Evolutionary conservation across 1,140 invertebrate genomes (phyloP).

Genomic region (Cydia splendana): DNA sequence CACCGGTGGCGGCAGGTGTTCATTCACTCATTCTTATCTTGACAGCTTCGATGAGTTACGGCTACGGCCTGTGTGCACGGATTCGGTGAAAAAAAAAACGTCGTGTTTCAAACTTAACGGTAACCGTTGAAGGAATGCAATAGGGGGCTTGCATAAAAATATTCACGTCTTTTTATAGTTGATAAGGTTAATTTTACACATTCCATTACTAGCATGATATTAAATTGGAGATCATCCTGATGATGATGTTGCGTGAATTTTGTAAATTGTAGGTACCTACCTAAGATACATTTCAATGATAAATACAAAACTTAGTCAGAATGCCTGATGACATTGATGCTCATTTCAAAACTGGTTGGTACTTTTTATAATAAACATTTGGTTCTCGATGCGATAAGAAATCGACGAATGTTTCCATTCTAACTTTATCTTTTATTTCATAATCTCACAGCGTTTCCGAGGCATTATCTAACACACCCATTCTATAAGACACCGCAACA

Average conservation of each 20-base stretch:
- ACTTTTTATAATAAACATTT: not conserved
- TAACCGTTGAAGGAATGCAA: constrained; percentile 66
- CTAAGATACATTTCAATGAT: too few species aligned
- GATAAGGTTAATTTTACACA: not conserved
- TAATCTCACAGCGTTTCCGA: not conserved
- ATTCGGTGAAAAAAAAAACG: constrained; percentile 69
- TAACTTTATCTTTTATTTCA: not conserved
- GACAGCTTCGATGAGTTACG: constrained; percentile 78
- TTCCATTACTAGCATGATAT: not conserved
- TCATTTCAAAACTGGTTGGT: too few species aligned
- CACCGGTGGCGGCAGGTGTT: constrained; percentile 76
- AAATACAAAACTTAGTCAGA: too few species aligned
- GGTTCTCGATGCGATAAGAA: not conserved
- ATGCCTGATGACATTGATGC: too few species aligned
- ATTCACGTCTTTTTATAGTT: not conserved
- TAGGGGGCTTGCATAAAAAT: not conserved
- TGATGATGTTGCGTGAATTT: too few species aligned
- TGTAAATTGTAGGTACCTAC: too few species aligned
- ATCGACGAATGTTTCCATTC: not conserved
- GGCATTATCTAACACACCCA: not conserved
- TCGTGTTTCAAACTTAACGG: constrained; percentile 74
- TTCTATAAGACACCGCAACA: constrained; percentile 21
- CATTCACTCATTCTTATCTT: constrained; percentile 79
- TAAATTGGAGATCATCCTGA: not conserved
- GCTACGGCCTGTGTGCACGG: constrained; percentile 61